Base-by-base conservation (phyloP, 2,797 vertebrate species). In the Cossypha heuglini region DNA sequence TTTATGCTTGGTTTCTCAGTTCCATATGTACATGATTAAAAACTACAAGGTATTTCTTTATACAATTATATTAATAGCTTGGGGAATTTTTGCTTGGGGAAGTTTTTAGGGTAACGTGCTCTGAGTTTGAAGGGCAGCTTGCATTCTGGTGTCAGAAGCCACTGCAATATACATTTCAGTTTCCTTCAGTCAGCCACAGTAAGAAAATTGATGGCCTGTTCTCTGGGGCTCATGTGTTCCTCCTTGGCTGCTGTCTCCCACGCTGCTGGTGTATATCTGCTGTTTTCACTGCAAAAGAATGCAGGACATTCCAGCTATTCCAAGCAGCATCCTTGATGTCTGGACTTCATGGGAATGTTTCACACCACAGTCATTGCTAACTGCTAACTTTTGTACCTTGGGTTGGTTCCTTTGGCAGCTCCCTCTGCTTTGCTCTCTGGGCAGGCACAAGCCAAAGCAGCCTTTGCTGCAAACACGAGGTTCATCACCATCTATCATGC, bases 251-350 rank as follows among this genome's bases (percentile, higher is more conserved):
- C 82, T 79, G 94, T 97, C 97, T 98, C 97, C 97, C 97, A 97
- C 95, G 55, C 82, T 93, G 94, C 94, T 92, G 64, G 81, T 82
- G 85, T 62, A 48, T 88, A 67, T 71, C 88, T 91, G 64, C 80
- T 96, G 94, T 82, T 95, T 97, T 97, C 95, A 97, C 94, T 97
- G 95, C 73, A 97, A 97, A 98, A 97, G 97, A 98, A 98, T 98
- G 97, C 88, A 93, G 92, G 91, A 97, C 96, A 98, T 98, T 93
- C 93, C 85, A 97, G 97, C 96, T 97, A 98, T 98, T 98, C 96
- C 91, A 96, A 95, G 97, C 96, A 96, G 97, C 97, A 97, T 97
- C 97, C 97, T 97, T 96, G 97, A 97, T 97, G 98, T 97, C 98
- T 98, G 96, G 95, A 38, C 97, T 97, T 96, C 97, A 97, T 93